Evolutionary conservation across 2,113 vertebrate species (phyloP).

Genomic region (Archilochus colubris): DNA sequence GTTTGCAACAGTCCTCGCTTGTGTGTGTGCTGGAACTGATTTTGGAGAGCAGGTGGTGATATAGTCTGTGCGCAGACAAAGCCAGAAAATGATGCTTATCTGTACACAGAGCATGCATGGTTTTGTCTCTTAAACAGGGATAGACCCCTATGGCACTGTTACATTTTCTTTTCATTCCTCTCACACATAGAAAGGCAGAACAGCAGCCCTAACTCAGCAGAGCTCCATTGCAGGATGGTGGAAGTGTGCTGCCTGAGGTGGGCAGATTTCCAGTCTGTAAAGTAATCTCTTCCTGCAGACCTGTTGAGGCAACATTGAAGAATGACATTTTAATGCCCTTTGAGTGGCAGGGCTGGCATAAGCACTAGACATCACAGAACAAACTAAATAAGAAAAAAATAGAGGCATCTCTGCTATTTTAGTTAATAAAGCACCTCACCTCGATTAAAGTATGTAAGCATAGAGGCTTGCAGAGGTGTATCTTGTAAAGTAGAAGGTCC

Average conservation of each 20-base stretch:
- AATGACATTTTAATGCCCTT: neutral
- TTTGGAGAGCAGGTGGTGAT: constrained; percentile 12
- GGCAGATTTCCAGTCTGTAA: neutral
- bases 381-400: neutral
- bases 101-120: neutral
- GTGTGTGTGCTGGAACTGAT: neutral
- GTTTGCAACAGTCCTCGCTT: neutral
- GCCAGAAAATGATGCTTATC: neutral
- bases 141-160: neutral
- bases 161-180: neutral
- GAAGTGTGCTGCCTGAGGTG: neutral
- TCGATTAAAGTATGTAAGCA: neutral
- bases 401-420: neutral
- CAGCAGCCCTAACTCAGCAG: neutral
- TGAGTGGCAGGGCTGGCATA: neutral
- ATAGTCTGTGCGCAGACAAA: neutral
- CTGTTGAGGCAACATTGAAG: neutral
- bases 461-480: neutral
- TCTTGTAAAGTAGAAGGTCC: neutral
- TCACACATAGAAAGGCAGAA: neutral
- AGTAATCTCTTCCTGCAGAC: neutral
- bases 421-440: neutral
- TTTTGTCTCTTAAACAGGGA: neutral
- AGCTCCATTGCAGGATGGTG: neutral
- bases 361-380: neutral